Evolutionary conservation across 2,797 vertebrate genomes (phyloP), one percentile per base, ranked within the genome.

Genomic region (Sciurus carolinensis): DNA sequence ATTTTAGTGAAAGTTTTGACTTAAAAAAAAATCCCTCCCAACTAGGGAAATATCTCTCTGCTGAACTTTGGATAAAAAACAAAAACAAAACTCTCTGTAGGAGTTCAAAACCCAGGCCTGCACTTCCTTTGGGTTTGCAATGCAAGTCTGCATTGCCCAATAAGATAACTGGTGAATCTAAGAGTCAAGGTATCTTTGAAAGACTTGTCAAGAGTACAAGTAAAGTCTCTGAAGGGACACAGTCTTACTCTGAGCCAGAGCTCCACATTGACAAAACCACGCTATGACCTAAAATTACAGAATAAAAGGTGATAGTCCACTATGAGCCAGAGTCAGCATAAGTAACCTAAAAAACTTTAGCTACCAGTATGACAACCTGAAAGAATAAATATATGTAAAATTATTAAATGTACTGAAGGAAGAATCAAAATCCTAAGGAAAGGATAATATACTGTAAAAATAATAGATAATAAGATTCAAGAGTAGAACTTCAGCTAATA

Each of bases 401-500:
- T 76, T 80, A 91, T 84, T 88, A 95, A 64, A 18, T 62, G 59
- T 26, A 73, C 12, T 50, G 89, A 86, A 75, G 15, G 9, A 89
- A 95, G 52, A 85, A 47, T 33, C 7, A 20, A 93, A 90, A 80
- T 54, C 36, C n/a, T 64, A 76, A 80, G 52, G 18, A 84, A 57
- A 81, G 28, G 75, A 36, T 66, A 92, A 89, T 36, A 82, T 0
- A 15, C 28, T 6, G 36, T 85, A 88, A 94, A 52, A 52, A 69
- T 50, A 84, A 92, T 26, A 28, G 42, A 69, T 39, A 84, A 85
- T 33, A 57, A 76, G 93, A 64, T 82, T 72, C 52, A 54, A 42
- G 5, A 42, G 33, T 28, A 86, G 15, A 85, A 91, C 67, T 57
- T 85, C 26, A 92, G 9, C 67, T 75, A 95, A 62, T 22, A 39